Evolutionary conservation across 2,113 vertebrate species (phyloP).

Genomic region (Spilogale gracilis): DNA sequence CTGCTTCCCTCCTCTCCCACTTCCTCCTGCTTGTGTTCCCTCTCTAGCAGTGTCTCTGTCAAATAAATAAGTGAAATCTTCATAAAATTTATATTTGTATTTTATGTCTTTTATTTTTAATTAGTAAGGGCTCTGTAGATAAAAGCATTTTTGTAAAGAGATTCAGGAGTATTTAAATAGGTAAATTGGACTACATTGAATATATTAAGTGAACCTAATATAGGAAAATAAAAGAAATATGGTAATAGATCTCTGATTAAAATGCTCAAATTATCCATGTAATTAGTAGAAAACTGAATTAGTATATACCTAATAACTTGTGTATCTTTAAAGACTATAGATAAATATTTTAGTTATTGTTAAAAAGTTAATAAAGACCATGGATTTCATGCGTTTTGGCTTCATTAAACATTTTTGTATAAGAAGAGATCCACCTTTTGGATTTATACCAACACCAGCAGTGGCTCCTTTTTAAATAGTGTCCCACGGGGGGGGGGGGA

Average conservation of each 20-base stretch:
- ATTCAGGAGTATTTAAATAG: neutral
- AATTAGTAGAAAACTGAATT: neutral
- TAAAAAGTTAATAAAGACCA: conserved; percentile 54
- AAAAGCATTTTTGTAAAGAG: neutral
- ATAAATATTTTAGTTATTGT: conserved; percentile 1
- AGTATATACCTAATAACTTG: neutral
- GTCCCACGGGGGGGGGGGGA: neutral
- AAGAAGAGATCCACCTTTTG: conserved; percentile 65
- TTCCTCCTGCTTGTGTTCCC: no score
- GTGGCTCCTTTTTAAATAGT: conserved; percentile 66
- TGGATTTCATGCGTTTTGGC: conserved; percentile 67
- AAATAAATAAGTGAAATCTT: no score
- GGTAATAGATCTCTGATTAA: neutral
- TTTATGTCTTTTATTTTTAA: conserved; percentile 14
- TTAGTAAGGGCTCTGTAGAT: neutral
- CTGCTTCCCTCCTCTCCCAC: no score
- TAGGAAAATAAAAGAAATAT: conserved; percentile 26
- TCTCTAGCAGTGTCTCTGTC: no score
- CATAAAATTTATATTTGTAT: neutral
- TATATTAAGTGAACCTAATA: neutral
- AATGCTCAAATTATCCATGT: conserved; percentile 1
- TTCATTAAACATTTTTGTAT: conserved; percentile 79
- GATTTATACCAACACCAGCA: conserved; percentile 45
- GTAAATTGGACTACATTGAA: neutral
- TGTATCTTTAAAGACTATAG: neutral